Percentiles rank a stretch among this genome's conserved stretches.
Conservation (phyloP, 1,140 invertebrate species). For the Drosophila teissieri region DNA sequence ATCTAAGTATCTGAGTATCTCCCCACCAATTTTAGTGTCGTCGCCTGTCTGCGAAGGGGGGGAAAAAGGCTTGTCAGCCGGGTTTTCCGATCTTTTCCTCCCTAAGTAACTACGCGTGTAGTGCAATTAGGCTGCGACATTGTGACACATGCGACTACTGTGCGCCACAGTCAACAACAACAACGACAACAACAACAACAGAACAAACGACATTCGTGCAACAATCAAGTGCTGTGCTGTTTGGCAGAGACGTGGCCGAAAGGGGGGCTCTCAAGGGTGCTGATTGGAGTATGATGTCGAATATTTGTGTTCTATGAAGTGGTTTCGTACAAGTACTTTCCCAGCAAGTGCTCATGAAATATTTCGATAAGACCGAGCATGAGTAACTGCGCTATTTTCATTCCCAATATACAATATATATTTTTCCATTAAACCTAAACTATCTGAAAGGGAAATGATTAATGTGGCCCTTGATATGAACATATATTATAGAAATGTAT, state of each 20-base stretch:
- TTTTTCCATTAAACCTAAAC: background rate
- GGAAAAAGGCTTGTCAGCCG: conserved; percentile 47
- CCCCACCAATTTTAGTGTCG: conserved; percentile 1
- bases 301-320: conserved; percentile 15
- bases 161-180: conserved; percentile 34
- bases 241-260: conserved; percentile 10
- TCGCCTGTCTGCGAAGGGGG: conserved; percentile 18
- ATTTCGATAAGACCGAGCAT: conserved; percentile 14
- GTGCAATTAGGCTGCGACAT: conserved; percentile 72
- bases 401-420: no score
- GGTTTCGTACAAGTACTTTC: conserved; percentile 12
- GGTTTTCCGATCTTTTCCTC: conserved; percentile 24
- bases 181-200: no score
- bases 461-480: background rate
- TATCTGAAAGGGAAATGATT: background rate
- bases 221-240: conserved; percentile 10
- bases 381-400: conserved; percentile 9
- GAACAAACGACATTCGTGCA: background rate
- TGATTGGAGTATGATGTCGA: conserved; percentile 13
- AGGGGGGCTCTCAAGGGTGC: conserved; percentile 6
- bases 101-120: conserved; percentile 74
- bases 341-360: conserved; percentile 3
- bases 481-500: background rate
- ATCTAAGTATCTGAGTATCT: background rate
- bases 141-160: conserved; percentile 70